Base-by-base conservation (phyloP, 2,888 invertebrate species). In the Gortyna flavago region DNA sequence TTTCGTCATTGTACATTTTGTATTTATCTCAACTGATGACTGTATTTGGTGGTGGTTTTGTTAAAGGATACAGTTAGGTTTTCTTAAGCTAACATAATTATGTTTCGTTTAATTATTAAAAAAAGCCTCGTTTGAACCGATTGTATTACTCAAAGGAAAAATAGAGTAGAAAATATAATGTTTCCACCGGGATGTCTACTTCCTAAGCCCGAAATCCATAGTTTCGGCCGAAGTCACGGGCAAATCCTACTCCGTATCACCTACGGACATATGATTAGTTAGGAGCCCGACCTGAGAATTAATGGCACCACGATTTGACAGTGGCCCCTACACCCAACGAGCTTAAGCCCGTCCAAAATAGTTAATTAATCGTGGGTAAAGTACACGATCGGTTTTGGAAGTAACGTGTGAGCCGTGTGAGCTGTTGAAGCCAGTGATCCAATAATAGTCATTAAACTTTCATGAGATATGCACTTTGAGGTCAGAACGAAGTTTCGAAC, bases 21-120 rank as follows among this genome's bases (percentile, higher is more conserved):
- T 74, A 13, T 75, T 87, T 87, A 85, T 85, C 85, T 84, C 82
- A 80, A 71, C 71, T 77, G 85, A 77, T 75, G 74, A 38, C 85
- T 85, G 62, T 85, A 85, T 85, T 73, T 62, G 85, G 87, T 54
- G 35, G 25, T 69, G 13, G 38, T 79, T 81, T 72, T 77, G 71
- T 85, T 41, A 48, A 57, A 57, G 21, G n/a, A 25, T 59, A 67
- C 65, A 44, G 57, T 72, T 77, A 67, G 29, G 32, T 59, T 64
- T 64, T 38, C 18, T 38, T 57, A 29, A 32, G 11, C 5, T 0
- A 64, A 16, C 57, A 66, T 68, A 68, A 48, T 1, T 41, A 41
- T 13, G 79, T 62, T 64, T 11, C 0, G 57, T 41, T 51, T 38
- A 25, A 35, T 57, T 32, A 11, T 32, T 54, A 2, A 54, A 51